phyloP scores from a whole-genome alignment of 2,113 vertebrate species.

The Ellobius talpinus region DNA sequence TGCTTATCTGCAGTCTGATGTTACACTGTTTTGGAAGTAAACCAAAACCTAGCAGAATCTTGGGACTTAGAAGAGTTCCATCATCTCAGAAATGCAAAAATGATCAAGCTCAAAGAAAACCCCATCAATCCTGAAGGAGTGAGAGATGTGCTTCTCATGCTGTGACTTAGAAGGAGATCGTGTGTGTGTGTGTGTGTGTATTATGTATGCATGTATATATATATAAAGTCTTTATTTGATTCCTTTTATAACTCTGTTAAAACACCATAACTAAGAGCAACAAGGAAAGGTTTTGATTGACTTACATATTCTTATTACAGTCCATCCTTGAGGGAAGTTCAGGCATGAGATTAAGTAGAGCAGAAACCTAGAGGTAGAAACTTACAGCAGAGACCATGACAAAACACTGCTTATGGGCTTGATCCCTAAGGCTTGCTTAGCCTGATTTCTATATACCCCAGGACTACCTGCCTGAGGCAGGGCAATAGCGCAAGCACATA shows the following conservation, averaged over 20 bases:
- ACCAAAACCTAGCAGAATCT: background rate
- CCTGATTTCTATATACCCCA: background rate
- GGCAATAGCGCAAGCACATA: too few species aligned
- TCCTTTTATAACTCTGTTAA: background rate
- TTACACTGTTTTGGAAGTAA: background rate
- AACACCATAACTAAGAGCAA: background rate
- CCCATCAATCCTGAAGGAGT: background rate
- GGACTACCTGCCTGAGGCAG: background rate
- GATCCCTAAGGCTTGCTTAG: background rate
- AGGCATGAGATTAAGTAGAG: too few species aligned
- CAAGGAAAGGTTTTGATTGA: background rate
- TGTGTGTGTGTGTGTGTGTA: too few species aligned
- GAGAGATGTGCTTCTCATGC: background rate
- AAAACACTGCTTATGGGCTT: background rate
- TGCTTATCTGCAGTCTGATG: background rate
- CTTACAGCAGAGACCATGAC: background rate
- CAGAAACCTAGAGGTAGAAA: background rate
- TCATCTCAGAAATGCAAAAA: slow-evolving; percentile 21
- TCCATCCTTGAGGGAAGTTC: background rate
- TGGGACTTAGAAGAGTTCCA: background rate
- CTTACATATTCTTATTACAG: background rate
- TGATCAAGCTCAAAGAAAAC: background rate
- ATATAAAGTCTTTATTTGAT: background rate
- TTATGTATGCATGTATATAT: background rate
- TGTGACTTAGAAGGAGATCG: background rate